These are phyloP conservation scores for Dichetophora obliterata DNA, from an alignment of 2,888 invertebrate species.

Conservation along the genomic window DNA sequence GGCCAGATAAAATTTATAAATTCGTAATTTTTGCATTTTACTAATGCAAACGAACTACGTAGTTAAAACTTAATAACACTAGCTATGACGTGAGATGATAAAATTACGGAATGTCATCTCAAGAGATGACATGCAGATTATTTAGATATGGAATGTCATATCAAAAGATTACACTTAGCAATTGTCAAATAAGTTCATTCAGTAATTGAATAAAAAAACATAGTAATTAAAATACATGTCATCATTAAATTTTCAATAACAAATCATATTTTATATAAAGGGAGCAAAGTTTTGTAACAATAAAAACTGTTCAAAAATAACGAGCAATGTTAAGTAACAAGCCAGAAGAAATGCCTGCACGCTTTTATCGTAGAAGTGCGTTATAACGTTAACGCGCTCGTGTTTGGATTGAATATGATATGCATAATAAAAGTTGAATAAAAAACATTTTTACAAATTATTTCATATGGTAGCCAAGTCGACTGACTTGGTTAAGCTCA, in stretches of 20 bases:
- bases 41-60: background rate
- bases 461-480: background rate
- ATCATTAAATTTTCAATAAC: too few species aligned
- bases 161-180: too few species aligned
- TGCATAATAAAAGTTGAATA: background rate
- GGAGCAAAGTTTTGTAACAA: background rate
- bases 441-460: background rate
- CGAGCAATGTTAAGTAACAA: background rate
- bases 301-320: background rate
- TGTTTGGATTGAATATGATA: background rate
- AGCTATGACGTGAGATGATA: background rate
- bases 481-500: background rate
- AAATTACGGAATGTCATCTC: too few species aligned
- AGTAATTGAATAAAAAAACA: too few species aligned
- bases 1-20: too few species aligned
- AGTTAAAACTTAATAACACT: background rate
- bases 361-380: background rate
- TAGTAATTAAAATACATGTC: too few species aligned
- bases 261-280: background rate
- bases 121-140: too few species aligned
- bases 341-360: background rate
- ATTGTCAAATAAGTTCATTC: too few species aligned
- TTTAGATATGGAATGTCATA: too few species aligned
- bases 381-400: constrained; percentile 8
- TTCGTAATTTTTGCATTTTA: too few species aligned